Conservation (phyloP, 2,797 vertebrate species). For the Anomalospiza imberbis region DNA sequence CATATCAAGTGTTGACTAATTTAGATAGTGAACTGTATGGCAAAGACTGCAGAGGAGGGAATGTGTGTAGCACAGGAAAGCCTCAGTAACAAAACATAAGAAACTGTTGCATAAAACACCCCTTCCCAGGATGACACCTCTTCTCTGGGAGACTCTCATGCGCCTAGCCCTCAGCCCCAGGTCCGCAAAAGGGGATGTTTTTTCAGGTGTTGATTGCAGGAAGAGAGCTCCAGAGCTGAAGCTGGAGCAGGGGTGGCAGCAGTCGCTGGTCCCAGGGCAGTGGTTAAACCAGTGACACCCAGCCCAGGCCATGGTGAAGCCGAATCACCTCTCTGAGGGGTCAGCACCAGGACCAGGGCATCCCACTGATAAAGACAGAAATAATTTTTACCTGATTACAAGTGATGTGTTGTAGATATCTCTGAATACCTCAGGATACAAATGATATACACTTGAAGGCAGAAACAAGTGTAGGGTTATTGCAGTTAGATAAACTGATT, state of each 20-base stretch:
- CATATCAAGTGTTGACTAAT: neutral
- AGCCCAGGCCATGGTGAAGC: fast-evolving
- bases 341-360: fast-evolving
- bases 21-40: neutral
- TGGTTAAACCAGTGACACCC: fast-evolving
- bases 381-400: no score
- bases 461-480: neutral
- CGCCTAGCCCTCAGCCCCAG: neutral
- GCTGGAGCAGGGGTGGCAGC: neutral
- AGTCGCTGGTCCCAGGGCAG: fast-evolving
- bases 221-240: neutral
- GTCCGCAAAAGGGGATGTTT: neutral
- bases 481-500: neutral
- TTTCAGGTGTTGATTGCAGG: fast-evolving
- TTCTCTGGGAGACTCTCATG: neutral
- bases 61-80: neutral
- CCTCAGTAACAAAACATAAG: neutral
- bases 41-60: neutral
- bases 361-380: neutral
- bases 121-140: neutral
- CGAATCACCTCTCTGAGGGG: fast-evolving
- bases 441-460: neutral
- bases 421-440: neutral
- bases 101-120: neutral
- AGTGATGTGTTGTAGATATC: neutral